Conservation (phyloP, 1,140 invertebrate genomes). For the Drosophila erecta region DNA sequence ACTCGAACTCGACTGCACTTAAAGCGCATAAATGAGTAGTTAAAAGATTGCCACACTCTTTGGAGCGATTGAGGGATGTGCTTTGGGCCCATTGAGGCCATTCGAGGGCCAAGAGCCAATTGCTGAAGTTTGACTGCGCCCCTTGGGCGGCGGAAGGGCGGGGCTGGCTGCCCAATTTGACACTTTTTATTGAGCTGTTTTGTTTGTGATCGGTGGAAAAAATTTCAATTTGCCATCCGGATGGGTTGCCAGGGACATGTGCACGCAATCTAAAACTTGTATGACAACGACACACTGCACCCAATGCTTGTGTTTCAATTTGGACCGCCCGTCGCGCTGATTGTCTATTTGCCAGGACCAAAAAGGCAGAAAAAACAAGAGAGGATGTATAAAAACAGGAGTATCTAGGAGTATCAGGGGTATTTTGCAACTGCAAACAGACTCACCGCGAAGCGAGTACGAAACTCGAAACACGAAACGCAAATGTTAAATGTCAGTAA, state of each 20-base stretch:
- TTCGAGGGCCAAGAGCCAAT: conserved; percentile 35
- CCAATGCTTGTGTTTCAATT: conserved; percentile 68
- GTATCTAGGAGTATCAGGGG: not conserved
- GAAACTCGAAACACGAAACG: conserved; percentile 78
- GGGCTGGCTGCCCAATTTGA: conserved; percentile 32
- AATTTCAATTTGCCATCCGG: conserved; percentile 57
- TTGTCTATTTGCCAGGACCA: conserved; percentile 50
- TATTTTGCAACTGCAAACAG: conserved; percentile 31
- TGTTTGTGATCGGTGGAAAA: conserved; percentile 47
- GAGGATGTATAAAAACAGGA: not conserved
- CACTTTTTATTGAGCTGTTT: conserved; percentile 64
- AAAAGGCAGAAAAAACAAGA: not conserved
- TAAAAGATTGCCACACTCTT: conserved; percentile 59
- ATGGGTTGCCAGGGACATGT: conserved; percentile 40
- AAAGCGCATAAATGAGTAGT: conserved; percentile 56
- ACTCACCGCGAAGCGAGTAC: conserved; percentile 29
- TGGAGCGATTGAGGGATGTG: conserved; percentile 54
- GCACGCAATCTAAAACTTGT: conserved; percentile 69
- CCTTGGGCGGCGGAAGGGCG: not conserved
- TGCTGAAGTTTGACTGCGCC: conserved; percentile 15
- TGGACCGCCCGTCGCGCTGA: conserved; percentile 39
- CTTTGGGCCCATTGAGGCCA: conserved; percentile 32
- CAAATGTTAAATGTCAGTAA: conserved; percentile 79
- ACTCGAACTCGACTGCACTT: conserved; percentile 22
- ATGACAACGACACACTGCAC: conserved; percentile 53